Conservation (phyloP, 2,888 invertebrate species). For the Chymomyza procnemis region DNA sequence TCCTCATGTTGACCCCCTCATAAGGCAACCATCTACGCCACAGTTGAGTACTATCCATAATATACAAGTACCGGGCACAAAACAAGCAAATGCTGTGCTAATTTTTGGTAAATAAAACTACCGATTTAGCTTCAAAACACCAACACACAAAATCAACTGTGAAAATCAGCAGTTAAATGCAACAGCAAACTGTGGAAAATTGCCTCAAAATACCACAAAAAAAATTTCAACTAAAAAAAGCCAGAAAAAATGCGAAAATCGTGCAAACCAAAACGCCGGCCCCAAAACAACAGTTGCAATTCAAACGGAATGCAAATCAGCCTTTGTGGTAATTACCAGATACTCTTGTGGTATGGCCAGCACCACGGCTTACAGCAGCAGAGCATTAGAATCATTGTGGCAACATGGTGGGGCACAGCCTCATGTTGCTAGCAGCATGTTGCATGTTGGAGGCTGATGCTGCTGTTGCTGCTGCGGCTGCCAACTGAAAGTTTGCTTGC, state of each 20-base stretch:
- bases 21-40: background rate
- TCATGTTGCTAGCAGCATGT: conserved; percentile 21
- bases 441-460: conserved; percentile 8
- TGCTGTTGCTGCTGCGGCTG: conserved; percentile 14
- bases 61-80: conserved; percentile 15
- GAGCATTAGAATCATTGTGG: conserved; percentile 3
- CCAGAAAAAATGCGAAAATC: conserved; percentile 57
- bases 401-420: conserved; percentile 4
- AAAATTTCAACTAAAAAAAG: conserved; percentile 14
- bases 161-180: conserved; percentile 50
- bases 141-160: conserved; percentile 62
- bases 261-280: conserved; percentile 34
- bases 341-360: conserved; percentile 4
- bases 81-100: conserved; percentile 72
- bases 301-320: conserved; percentile 76
- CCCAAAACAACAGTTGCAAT: conserved; percentile 73
- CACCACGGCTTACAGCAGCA: conserved; percentile 21
- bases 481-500: conserved; percentile 28
- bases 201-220: conserved; percentile 48
- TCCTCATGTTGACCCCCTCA: background rate
- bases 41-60: background rate
- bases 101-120: conserved; percentile 75
- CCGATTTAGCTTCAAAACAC: conserved; percentile 55
- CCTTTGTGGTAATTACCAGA: conserved; percentile 66
- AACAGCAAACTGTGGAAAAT: conserved; percentile 61